These are phyloP conservation scores for Creontiades dilutus DNA, from an alignment of 2,888 invertebrate genomes.

Conservation along the genomic window DNA sequence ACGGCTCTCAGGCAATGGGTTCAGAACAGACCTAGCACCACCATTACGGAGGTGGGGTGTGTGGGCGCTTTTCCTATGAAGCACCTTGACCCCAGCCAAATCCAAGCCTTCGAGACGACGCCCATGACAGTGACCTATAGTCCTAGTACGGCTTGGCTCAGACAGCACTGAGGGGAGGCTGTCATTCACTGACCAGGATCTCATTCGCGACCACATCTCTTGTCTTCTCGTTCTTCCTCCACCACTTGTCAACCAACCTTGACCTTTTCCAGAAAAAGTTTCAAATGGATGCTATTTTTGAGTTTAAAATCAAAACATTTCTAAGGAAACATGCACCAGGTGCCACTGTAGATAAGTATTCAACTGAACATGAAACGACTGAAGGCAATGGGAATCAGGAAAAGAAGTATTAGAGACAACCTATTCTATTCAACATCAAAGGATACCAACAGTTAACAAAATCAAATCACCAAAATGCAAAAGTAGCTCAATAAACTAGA, in stretches of 20 bases:
- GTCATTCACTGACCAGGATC: constrained; percentile 68
- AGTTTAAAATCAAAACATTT: not conserved
- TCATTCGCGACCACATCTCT: constrained; percentile 67
- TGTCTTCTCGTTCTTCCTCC: constrained; percentile 62
- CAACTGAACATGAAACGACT: not conserved
- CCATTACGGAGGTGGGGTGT: not conserved
- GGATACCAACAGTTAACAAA: too few species aligned
- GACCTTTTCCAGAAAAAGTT: constrained; percentile 36
- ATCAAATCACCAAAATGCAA: not conserved
- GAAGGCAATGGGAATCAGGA: too few species aligned
- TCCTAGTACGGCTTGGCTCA: constrained; percentile 74
- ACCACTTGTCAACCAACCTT: constrained; percentile 64
- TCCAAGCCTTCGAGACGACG: constrained; percentile 71
- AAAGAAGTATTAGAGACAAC: too few species aligned
- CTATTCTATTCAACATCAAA: too few species aligned
- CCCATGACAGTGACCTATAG: constrained; percentile 47
- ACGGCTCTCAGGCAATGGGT: constrained; percentile 30
- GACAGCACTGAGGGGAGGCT: constrained; percentile 48
- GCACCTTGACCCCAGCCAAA: constrained; percentile 70
- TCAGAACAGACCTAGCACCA: not conserved
- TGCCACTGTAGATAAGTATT: not conserved
- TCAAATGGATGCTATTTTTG: not conserved
- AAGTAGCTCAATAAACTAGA: not conserved
- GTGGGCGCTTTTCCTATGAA: constrained; percentile 49
- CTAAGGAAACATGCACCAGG: constrained; percentile 8